phyloP scores from a whole-genome alignment of 2,113 vertebrate genomes.

The Sapayoa aenigma region DNA sequence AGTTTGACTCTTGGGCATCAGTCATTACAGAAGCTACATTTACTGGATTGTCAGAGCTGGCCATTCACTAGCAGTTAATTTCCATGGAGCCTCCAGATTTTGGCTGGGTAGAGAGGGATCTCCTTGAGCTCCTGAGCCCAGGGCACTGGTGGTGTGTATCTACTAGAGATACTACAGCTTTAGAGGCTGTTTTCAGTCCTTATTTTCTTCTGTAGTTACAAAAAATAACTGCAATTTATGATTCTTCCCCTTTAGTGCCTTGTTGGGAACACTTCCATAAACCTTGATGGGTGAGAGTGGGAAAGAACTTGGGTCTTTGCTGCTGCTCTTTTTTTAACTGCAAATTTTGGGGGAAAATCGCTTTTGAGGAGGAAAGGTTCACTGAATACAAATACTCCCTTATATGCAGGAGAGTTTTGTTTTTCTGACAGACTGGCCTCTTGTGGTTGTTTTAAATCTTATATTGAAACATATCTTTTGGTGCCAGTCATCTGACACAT shows the following conservation, averaged over 20 bases:
- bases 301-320: background rate
- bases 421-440: background rate
- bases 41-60: background rate
- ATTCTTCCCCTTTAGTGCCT: background rate
- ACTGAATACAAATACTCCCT: background rate
- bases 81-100: background rate
- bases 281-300: background rate
- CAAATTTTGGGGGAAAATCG: background rate
- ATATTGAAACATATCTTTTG: accelerated
- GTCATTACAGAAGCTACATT: background rate
- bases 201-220: background rate
- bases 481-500: background rate
- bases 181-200: background rate
- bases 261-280: background rate
- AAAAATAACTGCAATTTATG: background rate
- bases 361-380: background rate
- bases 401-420: background rate
- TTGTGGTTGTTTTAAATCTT: no score
- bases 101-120: background rate
- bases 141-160: accelerated
- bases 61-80: background rate
- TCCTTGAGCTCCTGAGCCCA: accelerated
- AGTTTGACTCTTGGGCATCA: background rate
- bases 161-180: background rate
- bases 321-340: background rate